These are phyloP conservation scores for Potamarius usumacintae DNA, from an alignment of 2,113 vertebrate genomes.

Conservation along the genomic window DNA sequence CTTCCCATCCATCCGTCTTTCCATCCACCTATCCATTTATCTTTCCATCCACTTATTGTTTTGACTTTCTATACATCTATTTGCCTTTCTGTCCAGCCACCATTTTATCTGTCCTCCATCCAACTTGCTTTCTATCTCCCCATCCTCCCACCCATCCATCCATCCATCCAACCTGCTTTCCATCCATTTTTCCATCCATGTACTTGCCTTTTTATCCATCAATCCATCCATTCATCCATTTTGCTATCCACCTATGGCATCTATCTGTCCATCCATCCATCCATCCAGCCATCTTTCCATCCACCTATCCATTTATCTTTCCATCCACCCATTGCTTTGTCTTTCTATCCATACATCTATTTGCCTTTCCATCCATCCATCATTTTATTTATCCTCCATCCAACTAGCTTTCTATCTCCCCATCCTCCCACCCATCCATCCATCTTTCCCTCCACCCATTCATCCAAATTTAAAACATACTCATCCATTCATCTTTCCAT, in stretches of 20 bases:
- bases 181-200: neutral
- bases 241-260: neutral
- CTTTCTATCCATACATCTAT: neutral
- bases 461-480: neutral
- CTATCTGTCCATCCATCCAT: neutral
- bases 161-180: neutral
- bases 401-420: no score
- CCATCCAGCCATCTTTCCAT: neutral
- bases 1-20: neutral
- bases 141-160: neutral
- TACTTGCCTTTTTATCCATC: neutral
- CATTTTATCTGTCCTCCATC: neutral
- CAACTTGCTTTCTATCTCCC: no score
- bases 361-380: neutral
- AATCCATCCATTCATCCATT: neutral
- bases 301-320: neutral
- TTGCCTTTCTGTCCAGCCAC: neutral
- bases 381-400: neutral
- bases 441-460: neutral
- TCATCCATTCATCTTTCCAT: neutral
- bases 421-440: neutral
- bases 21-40: no score
- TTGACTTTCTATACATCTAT: neutral
- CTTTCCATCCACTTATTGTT: no score
- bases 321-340: no score